Base-by-base conservation (phyloP, 2,113 vertebrate genomes). In the Tragulus kanchil region DNA sequence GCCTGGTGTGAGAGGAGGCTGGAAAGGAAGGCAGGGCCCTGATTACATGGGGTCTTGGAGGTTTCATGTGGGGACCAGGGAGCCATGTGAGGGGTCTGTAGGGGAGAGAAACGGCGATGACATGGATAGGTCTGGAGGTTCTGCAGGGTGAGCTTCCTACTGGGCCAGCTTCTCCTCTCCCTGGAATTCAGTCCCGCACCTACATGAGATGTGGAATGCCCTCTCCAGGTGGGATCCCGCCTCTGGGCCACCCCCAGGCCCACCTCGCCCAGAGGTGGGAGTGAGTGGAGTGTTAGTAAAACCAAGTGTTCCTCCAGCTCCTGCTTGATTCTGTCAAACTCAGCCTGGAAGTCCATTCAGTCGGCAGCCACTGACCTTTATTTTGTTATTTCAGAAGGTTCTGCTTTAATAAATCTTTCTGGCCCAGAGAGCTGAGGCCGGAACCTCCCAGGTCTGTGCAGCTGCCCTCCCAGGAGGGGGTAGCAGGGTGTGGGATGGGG, bases 351-450 rank as follows among this genome's bases (percentile, higher is more conserved):
- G 85, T 28, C 61, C 56, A 15, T 59, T 21, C 36, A 73, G 25
- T 67, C 0, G 21, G 75, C 7, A 87, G 91, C 31, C n/a, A 25
- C 82, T 0, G 1, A 67, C 61, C 73, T 93, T 65, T 42, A 64
- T 67, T 64, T 56, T 23, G 36, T 95, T 56, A 64, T 85, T 87
- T 93, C 61, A 19, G 67, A 69, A 81, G 52, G 23, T 56, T 85
- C 61, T 86, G 61, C 15, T 16, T 89, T 86, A 31, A 52, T 82
- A 61, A 62, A 23, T 89, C n/a, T 69, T 89, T 23, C 42, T 19
- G 73, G 62, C 28, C 26, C 19, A 48, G 83, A 75, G 73, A 83
- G 50, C 8, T 2, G 21, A 67, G n/a, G 50, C 64, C 5, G 13
- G 15, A 3, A 42, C 28, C 10, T 75, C 48, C 54, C 42, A 8